phyloP scores from a whole-genome alignment of 2,888 invertebrate species.

The Lithophane socia region DNA sequence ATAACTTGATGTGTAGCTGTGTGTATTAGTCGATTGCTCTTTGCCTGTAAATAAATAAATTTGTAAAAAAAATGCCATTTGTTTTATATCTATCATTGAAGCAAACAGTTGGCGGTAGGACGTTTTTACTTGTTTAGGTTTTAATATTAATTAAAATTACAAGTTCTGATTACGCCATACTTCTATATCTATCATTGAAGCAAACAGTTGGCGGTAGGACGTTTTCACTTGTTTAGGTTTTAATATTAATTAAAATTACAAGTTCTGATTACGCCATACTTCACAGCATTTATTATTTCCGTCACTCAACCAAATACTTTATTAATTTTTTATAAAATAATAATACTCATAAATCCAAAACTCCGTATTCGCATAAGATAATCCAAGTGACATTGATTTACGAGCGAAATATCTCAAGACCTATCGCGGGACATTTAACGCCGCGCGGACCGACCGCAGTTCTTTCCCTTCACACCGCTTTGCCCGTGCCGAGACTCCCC shows the following conservation, averaged over 20 bases:
- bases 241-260: background rate
- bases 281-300: background rate
- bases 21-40: background rate
- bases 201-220: background rate
- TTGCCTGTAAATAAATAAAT: background rate
- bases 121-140: background rate
- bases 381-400: conserved; percentile 67
- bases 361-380: background rate
- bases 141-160: background rate
- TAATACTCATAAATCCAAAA: background rate
- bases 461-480: conserved; percentile 90
- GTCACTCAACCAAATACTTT: background rate
- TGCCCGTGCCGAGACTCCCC: conserved; percentile 87
- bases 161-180: background rate
- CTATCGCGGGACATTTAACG: conserved; percentile 66
- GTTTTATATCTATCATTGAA: too few relatives aligned
- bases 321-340: background rate
- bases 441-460: conserved; percentile 76
- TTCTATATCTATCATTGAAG: too few relatives aligned
- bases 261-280: background rate
- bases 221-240: background rate
- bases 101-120: background rate
- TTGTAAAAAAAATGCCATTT: too few relatives aligned
- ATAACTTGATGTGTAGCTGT: too few relatives aligned
- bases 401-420: conserved; percentile 74